Conservation (phyloP, 2,888 invertebrate species). For the Drosophila neutralis region DNA sequence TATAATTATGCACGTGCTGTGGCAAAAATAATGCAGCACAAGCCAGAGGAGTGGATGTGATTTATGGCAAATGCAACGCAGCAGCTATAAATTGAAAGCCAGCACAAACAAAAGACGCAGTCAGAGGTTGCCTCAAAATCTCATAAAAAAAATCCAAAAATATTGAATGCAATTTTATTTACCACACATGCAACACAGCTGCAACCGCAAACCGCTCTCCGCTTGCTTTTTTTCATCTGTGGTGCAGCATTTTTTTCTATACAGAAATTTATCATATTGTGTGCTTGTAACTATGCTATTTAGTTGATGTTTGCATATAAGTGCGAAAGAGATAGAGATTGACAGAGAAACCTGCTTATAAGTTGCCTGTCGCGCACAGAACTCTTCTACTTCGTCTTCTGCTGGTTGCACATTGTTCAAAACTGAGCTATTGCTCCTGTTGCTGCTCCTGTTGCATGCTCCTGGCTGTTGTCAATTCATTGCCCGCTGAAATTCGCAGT, state of each 20-base stretch:
- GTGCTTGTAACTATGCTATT: conserved; percentile 70
- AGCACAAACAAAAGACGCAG: conserved; percentile 58
- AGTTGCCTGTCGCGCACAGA: conserved; percentile 36
- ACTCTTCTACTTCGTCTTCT: conserved; percentile 32
- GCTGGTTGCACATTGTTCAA: conserved; percentile 40
- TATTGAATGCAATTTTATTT: conserved; percentile 78
- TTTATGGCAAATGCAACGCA: conserved; percentile 62
- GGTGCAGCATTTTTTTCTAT: conserved; percentile 7
- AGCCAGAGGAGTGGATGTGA: conserved; percentile 35
- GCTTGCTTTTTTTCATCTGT: conserved; percentile 13
- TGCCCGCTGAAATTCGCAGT: conserved; percentile 41
- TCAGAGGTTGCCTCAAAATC: conserved; percentile 48
- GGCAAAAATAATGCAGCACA: conserved; percentile 35
- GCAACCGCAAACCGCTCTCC: conserved; percentile 45
- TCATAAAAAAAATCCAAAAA: conserved; percentile 68
- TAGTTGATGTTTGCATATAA: conserved; percentile 65
- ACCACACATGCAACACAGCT: conserved; percentile 42
- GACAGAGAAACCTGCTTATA: conserved; percentile 35
- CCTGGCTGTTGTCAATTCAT: conserved; percentile 46
- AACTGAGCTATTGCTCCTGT: conserved; percentile 27
- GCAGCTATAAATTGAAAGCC: conserved; percentile 67
- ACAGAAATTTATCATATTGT: conserved; percentile 68
- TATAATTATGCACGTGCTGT: conserved; percentile 61
- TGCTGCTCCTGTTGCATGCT: conserved; percentile 11
- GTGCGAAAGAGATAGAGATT: conserved; percentile 14